Conservation (phyloP, 2,888 invertebrate genomes). For the Myopa testacea region DNA sequence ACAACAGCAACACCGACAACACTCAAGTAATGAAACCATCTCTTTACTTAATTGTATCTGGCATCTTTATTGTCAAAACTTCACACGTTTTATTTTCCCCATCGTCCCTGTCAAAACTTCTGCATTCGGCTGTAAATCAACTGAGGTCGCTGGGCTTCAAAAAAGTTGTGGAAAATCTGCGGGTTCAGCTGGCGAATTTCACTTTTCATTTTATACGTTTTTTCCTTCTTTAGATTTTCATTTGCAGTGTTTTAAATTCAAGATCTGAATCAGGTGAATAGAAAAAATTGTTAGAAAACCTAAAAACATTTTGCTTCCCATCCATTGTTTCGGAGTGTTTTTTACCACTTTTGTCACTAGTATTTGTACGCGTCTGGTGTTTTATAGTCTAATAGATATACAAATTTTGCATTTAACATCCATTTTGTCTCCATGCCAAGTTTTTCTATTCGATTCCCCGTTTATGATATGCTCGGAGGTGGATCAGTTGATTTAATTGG, state of each 20-base stretch:
- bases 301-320: constrained; percentile 13
- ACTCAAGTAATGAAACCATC: constrained; percentile 29
- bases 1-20: background rate
- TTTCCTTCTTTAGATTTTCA: background rate
- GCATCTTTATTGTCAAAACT: constrained; percentile 1
- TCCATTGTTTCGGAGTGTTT: constrained; percentile 21
- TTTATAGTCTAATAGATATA: background rate
- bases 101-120: background rate
- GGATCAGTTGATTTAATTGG: too few species aligned
- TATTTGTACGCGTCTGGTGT: constrained; percentile 1
- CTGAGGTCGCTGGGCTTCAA: background rate
- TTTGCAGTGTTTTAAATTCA: constrained; percentile 15
- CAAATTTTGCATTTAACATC: background rate
- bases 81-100: constrained; percentile 14
- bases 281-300: background rate
- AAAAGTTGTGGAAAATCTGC: constrained; percentile 21
- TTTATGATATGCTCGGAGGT: too few species aligned
- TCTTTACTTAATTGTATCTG: too few species aligned
- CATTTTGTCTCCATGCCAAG: background rate
- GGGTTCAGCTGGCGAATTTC: constrained; percentile 32
- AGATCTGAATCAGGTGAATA: background rate
- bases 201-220: constrained; percentile 31
- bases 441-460: too few species aligned
- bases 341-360: constrained; percentile 7
- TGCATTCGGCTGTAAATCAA: constrained; percentile 16